Base-by-base conservation (phyloP, 2,888 invertebrate species). In the Petrophora chlorosata region DNA sequence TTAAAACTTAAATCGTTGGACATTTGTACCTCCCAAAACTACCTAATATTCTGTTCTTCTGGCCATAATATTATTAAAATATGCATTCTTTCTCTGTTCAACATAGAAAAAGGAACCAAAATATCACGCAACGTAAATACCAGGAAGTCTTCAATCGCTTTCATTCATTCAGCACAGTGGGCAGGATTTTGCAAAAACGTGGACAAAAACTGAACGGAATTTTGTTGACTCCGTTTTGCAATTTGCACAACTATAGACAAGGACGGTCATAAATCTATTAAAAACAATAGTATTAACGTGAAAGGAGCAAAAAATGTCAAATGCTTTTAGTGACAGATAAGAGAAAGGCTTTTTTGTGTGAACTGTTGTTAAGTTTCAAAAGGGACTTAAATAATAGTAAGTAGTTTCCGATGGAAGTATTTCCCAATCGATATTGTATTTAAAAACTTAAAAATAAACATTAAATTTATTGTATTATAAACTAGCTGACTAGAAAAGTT, bases 171-270 rank as follows among this genome's bases (percentile, higher is more conserved):
- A 43, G 36, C 57, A 53, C 48, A 41, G 53, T 53, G 58, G 44
- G 36, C 26, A 36, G 35, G 58, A 63, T 42, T 56, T 63, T 50
- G 53, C 62, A 19, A 63, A 63, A 60, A 26, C 8, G 16, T 15
- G 15, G 35, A 49, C 62, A 67, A 66, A 63, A 69, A 59, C 46
- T 3, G 43, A 14, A 57, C 57, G 54, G 57, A 51, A 48, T 53
- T 43, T 56, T 63, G 59, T 65, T 70, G 61, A 51, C 50, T 34
- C 42, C 61, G 58, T 40, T 33, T 61, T 47, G 52, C 62, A 67
- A 64, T 66, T 71, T 71, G 73, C 67, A 65, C 72, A 73, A 68
- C 48, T 61, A 61, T 61, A 61, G 41, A 67, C 61, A 40, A 39
- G 35, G 66, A 60, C 41, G 4, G 44, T 39, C 17, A 64, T 63